Base-by-base conservation (phyloP, 2,888 invertebrate species). In the Drosophila tripunctata region DNA sequence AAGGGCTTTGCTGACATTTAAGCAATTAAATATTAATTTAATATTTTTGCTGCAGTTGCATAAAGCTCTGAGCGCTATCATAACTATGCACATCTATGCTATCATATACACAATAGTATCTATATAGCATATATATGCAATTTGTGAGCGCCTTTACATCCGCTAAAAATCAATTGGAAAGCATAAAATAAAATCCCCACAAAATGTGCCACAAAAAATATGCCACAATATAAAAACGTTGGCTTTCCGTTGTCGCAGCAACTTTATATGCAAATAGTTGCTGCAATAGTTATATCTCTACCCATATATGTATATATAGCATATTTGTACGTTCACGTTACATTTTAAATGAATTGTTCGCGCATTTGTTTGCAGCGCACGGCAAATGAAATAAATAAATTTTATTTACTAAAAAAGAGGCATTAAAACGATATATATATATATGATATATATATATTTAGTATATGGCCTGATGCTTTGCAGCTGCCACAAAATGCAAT, bases 311-410 rank as follows among this genome's bases (percentile, higher is more conserved):
- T 50, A 1, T 17, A 17, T 40, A 19, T 21, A 22, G 43, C 1
- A 33, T 56, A 8, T 60, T 12, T 56, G 45, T 63, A 64, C 33
- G 38, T 47, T 35, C 24, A 43, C 52, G 73, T 76, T 75, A 67
- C 68, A 77, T 79, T 85, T 82, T 75, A 82, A 81, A 81, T 85
- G 85, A 82, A 85, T 85, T 82, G 77, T 74, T 84, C 67, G 67
- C 74, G 48, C 71, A 78, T 68, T 84, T 81, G 71, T 77, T 84
- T 78, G 79, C 4, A 66, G 57, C 78, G 71, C 54, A 54, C 71
- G 52, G 64, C 55, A 80, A 85, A 82, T 85, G 70, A 82, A 79
- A 82, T 77, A 85, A 75, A 82, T 77, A 68, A 68, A 72, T 70
- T 68, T 75, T 77, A 70, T 82, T 77, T 70, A 54, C 73, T 48